Percentiles rank a stretch among this genome's conserved stretches.
These are phyloP conservation scores for Xiphophorus maculatus DNA, from an alignment of 2,113 vertebrate species.

Conservation along the genomic window DNA sequence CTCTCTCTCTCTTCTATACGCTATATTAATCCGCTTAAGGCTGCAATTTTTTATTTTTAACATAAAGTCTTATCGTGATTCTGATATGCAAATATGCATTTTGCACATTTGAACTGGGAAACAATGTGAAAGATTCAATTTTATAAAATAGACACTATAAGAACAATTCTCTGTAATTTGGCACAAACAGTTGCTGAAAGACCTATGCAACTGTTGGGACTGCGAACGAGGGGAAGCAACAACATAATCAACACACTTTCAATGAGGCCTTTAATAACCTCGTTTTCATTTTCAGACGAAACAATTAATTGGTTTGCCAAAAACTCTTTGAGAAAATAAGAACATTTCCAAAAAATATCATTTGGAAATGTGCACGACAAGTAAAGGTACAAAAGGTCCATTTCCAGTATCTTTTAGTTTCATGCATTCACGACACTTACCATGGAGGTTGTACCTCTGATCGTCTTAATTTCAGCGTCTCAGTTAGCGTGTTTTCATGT, in stretches of 20 bases:
- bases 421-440: constrained; percentile 56
- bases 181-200: constrained; percentile 10
- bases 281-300: constrained; percentile 13
- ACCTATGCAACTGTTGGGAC: constrained; percentile 11
- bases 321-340: background rate
- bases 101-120: background rate
- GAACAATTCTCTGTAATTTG: constrained; percentile 5
- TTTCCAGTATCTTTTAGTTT: constrained; percentile 49
- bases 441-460: constrained; percentile 27
- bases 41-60: background rate
- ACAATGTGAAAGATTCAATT: background rate
- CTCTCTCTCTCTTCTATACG: background rate
- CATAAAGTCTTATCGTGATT: constrained; percentile 4
- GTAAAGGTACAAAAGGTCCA: constrained; percentile 2
- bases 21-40: background rate
- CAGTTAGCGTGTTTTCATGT: constrained; percentile 15
- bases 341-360: background rate
- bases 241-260: constrained; percentile 12
- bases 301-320: background rate
- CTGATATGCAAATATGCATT: background rate
- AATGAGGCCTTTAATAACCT: constrained; percentile 6
- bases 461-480: constrained; percentile 29
- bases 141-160: background rate
- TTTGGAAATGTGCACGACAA: background rate
- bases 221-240: constrained; percentile 19